A percentile compares a stretch with the other conserved stretches of the same genome.
Conservation (phyloP, 2,797 vertebrate genomes). For the Microhierax caerulescens region DNA sequence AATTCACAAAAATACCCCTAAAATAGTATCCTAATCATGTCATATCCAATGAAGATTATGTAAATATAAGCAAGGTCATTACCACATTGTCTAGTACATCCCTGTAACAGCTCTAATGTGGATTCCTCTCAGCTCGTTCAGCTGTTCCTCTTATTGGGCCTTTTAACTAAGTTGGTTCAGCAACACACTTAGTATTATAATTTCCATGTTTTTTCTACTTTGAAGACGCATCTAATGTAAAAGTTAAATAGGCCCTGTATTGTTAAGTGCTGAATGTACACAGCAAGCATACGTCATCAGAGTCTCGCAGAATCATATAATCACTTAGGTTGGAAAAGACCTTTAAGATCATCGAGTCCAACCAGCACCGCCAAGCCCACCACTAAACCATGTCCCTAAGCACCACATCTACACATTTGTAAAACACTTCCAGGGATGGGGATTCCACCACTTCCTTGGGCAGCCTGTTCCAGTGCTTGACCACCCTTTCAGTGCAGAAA, state of each 20-base stretch:
- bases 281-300: background rate
- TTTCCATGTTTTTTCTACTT: background rate
- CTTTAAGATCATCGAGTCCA: no score
- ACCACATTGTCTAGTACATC: background rate
- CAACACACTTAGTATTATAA: background rate
- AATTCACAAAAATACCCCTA: background rate
- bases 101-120: fast-evolving
- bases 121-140: background rate
- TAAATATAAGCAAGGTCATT: background rate
- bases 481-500: no score
- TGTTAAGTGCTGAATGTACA: background rate
- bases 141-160: background rate
- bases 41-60: background rate
- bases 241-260: background rate
- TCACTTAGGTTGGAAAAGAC: no score
- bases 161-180: background rate
- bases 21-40: background rate
- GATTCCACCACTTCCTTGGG: no score
- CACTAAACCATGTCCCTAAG: no score
- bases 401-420: no score
- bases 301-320: background rate
- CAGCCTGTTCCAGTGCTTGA: no score
- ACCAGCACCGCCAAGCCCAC: no score
- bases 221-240: background rate
- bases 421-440: no score